Conservation (phyloP, 2,888 invertebrate species). For the Tryphoninae sp. region DNA sequence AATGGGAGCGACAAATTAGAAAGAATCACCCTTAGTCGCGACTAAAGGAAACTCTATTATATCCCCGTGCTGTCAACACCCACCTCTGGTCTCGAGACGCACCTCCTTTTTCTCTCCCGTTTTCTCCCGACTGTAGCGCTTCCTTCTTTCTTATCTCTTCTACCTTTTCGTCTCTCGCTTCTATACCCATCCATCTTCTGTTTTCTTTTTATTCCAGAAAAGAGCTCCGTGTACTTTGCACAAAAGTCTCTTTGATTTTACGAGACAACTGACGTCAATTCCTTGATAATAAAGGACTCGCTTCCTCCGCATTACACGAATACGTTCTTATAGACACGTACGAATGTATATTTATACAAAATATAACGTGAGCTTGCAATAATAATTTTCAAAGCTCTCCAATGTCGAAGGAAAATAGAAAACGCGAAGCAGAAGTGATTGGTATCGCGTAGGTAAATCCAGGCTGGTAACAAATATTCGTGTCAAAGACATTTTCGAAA, state of each 20-base stretch:
- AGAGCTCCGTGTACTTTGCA: constrained; percentile 17
- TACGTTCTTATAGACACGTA: background rate
- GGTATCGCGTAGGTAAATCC: background rate
- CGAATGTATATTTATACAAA: background rate
- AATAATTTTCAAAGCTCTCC: background rate
- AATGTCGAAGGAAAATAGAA: background rate
- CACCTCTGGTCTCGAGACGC: constrained; percentile 48
- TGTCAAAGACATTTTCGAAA: background rate
- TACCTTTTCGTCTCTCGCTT: background rate
- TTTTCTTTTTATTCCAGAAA: constrained; percentile 21
- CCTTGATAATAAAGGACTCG: background rate
- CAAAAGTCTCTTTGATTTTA: constrained; percentile 40
- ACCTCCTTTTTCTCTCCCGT: constrained; percentile 51
- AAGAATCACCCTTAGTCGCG: constrained; percentile 74
- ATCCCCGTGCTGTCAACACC: constrained; percentile 66
- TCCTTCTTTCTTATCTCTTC: constrained; percentile 31
- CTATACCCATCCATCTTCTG: background rate
- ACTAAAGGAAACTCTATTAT: constrained; percentile 77
- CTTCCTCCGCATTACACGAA: constrained; percentile 1
- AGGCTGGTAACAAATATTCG: background rate
- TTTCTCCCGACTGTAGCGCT: constrained; percentile 26
- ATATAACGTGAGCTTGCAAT: background rate
- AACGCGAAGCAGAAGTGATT: background rate
- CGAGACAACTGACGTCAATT: constrained; percentile 34
- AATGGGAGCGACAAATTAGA: constrained; percentile 75